Evolutionary conservation across 2,888 invertebrate species (phyloP), one percentile per base, ranked within the genome.

Genomic region (Hecatera dysodea): DNA sequence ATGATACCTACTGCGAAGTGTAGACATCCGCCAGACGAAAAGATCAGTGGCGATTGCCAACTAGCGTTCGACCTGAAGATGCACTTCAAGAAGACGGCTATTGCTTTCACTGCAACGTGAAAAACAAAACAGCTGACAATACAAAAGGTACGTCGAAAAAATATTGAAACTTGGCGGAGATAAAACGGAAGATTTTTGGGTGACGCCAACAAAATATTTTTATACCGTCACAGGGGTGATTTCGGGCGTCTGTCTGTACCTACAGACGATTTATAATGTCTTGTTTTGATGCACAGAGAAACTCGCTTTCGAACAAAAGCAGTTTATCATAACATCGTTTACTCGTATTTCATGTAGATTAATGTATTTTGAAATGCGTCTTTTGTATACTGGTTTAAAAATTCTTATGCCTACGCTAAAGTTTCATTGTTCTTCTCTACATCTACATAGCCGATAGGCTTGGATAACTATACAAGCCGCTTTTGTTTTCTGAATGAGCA

Each of bases 21-120:
- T 79, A 90, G 90, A 90, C 90, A 73, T 78, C 82, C 85, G 86
- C 86, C 84, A 90, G 90, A 90, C 89, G 82, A 85, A 82, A 80
- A 77, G 69, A 74, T 84, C 68, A 67, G 65, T 62, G 75, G 71
- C 73, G 52, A 65, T 59, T 89, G 89, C 89, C 88, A 88, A 89
- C 50, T 56, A 60, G 42, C 57, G 65, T 53, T 69, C 7, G 44
- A 61, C 29, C 22, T 50, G 55, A 55, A 75, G 60, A 64, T 74
- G 67, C 60, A 73, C 60, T 66, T n/a, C 24, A 44, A 71, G 53
- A 70, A 61, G 60, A 78, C 36, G 48, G 11, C 36, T 56, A 57
- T 67, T 39, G 29, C 57, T 65, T 59, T 29, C 36, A 70, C 33
- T 67, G 56, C 50, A 67, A 36, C 22, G 53, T 57, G 55, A 27